Percentiles rank a stretch among this genome's conserved stretches.
Evolutionary conservation across 2,113 vertebrate genomes (phyloP).

Genomic region (Nyctereutes procyonoides): DNA sequence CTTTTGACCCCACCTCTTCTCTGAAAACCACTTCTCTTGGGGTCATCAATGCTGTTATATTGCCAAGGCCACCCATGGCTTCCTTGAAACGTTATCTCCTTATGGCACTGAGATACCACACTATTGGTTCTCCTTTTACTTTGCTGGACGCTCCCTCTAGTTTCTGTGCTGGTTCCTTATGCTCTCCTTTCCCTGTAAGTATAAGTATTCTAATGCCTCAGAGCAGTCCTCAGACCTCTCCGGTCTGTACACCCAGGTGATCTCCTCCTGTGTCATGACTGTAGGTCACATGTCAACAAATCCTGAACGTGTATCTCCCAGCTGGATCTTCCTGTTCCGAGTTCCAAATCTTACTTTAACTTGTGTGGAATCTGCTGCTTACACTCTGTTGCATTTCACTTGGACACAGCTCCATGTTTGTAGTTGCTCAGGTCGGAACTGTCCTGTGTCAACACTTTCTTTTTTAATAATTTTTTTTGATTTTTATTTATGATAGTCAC

Average conservation of each 20-base stretch:
- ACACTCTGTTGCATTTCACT: neutral
- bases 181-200: neutral
- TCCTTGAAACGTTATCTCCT: neutral
- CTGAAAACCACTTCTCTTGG: neutral
- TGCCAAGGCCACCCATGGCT: fast-evolving
- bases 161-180: neutral
- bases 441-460: neutral
- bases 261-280: fast-evolving
- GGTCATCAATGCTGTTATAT: fast-evolving
- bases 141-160: neutral
- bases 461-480: too few species aligned
- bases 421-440: neutral
- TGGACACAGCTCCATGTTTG: neutral
- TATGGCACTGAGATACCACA: neutral
- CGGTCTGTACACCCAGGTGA: neutral
- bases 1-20: neutral
- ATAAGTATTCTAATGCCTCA: fast-evolving
- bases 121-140: neutral
- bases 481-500: too few species aligned
- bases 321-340: neutral
- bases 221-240: neutral
- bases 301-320: too few species aligned
- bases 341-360: neutral
- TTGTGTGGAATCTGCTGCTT: neutral
- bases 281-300: fast-evolving